phyloP scores from a whole-genome alignment of 2,888 invertebrate genomes.

The Trissolcus brochymenae region DNA sequence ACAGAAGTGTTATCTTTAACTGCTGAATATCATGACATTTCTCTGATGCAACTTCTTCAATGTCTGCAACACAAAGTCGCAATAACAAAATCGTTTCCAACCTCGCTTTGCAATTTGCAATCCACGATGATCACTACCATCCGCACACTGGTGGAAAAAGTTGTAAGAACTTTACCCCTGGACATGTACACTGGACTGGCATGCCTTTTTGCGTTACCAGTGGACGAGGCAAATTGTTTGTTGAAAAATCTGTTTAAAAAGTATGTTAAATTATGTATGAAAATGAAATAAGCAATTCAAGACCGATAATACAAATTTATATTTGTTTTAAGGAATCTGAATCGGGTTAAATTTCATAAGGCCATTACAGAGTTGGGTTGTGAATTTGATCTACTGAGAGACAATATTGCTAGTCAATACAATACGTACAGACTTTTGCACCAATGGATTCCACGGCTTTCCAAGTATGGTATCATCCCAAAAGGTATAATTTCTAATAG shows the following conservation, averaged over 20 bases:
- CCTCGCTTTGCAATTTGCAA: constrained; percentile 3
- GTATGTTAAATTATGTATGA: constrained; percentile 11
- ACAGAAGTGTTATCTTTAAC: constrained; percentile 50
- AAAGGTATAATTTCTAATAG: constrained; percentile 65
- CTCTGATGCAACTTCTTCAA: constrained; percentile 63
- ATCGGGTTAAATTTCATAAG: constrained; percentile 62
- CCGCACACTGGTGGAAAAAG: constrained; percentile 69
- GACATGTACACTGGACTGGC: constrained; percentile 72
- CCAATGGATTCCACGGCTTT: constrained; percentile 69
- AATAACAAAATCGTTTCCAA: constrained; percentile 10
- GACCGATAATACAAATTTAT: neutral
- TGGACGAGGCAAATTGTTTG: constrained; percentile 64
- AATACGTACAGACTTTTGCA: constrained; percentile 64
- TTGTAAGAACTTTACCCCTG: constrained; percentile 70
- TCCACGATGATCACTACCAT: constrained; percentile 11
- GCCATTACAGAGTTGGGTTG: constrained; percentile 65
- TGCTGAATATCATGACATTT: constrained; percentile 65
- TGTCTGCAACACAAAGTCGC: constrained; percentile 60
- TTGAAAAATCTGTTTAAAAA: constrained; percentile 55
- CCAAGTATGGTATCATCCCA: constrained; percentile 68
- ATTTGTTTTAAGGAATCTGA: constrained; percentile 59
- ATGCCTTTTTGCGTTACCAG: constrained; percentile 69
- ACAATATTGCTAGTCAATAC: constrained; percentile 58
- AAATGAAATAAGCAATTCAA: neutral
- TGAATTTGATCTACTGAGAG: constrained; percentile 65